Evolutionary conservation across 2,797 vertebrate genomes (phyloP), one percentile per base, ranked within the genome.

Genomic region (Diplodus sargus): DNA sequence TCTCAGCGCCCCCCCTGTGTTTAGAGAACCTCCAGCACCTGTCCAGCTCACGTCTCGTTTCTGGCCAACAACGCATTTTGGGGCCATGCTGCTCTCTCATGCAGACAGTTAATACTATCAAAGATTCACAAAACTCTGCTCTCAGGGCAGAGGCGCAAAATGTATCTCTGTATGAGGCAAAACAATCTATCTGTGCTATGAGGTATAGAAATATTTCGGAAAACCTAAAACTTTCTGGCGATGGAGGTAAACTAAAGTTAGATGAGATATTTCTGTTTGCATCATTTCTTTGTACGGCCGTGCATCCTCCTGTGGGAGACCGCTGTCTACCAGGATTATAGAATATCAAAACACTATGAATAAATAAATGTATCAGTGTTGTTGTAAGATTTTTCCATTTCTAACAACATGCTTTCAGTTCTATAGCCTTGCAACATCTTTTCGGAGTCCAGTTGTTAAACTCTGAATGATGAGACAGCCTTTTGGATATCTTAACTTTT

Each of bases 21-120:
- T 86, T 74, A 54, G 71, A 76, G 86, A 83, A 81, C 76, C 82
- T 84, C 61, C 75, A 68, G 76, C 81, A 85, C 81, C 85, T 90
- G 86, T 58, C 65, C 51, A 2, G 20, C 76, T 85, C 85, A 83
- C 70, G 68, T 85, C 85, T 89, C 75, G 51, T 34, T 75, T 74
- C 71, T 17, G 16, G 39, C 51, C 65, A 56, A 48, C 61, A 58
- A 58, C 74, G 83, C 64, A 72, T 74, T 83, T 45, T 61, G 61
- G 23, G 64, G 65, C 53, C 34, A 5, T 23, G 39, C 60, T 56
- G 47, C 60, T 68, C 47, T 70, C 74, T 45, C 66, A 61, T 61
- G 67, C 56, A 70, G 68, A 83, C 20, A 62, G 51, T 43, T 74
- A 81, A 76, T 57, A 57, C 63, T 76, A 39, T 39, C 39, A 66